Evolutionary conservation across 2,113 vertebrate genomes (phyloP), one percentile per base, ranked within the genome.

Genomic region (Leucosticte australis): DNA sequence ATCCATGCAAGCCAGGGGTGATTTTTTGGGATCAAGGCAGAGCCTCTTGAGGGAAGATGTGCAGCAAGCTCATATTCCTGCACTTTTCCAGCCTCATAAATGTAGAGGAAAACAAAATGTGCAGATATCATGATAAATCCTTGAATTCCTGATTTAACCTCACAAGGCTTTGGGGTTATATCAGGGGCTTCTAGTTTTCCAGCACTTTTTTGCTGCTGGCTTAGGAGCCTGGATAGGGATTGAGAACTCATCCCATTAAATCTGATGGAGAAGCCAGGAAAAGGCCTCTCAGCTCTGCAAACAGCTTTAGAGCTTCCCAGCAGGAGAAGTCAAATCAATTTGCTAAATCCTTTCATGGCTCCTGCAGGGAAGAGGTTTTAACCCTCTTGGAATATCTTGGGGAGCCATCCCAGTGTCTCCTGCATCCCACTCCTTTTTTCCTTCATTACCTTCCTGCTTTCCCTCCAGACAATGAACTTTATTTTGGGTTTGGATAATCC

Each of bases 31-130:
- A 49, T 28, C 1, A 4, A 1, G 1, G 22, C 22, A 87, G 37
- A 81, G 60, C 59, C 19, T 70, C 19, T 49, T 0, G 6, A 56
- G 28, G 63, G 0, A 1, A 50, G 8, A 27, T 23, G 22, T 3
- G 4, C 69, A 77, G 14, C 37, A 73, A 6, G 69, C 56, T 30
- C 22, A 1, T 33, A 7, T 64, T 41, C 41, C 31, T 73, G 44
- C 39, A 1, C 10, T 78, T 75, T 23, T 12, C 60, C 47, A 55
- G 15, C 62, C 4, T 78, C 9, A 10, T 10, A 20, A 78, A 10
- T 9, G 4, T 2, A 24, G 28, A 77, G 37, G 56, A 50, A 81
- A 94, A 22, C 27, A 49, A 23, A 31, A 28, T 10, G 23, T 0
- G 2, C 23, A 55, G 46, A 74, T 63, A 64, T 68, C n/a, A 41